Evolutionary conservation across 1,140 invertebrate genomes (phyloP).

Genomic region (Trachymyrmex cornetzi): DNA sequence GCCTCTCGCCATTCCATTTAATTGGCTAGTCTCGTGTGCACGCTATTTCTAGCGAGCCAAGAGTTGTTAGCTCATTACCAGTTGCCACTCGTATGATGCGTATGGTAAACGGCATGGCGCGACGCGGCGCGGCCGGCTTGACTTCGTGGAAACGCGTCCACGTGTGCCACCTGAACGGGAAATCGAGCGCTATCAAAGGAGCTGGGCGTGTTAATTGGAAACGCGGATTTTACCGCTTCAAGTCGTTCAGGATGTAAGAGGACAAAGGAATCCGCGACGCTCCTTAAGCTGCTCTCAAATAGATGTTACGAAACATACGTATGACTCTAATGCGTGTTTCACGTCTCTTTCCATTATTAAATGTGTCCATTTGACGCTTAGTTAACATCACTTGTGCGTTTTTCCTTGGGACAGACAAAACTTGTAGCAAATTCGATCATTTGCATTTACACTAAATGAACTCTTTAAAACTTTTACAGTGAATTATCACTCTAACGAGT

Average conservation of each 20-base stretch:
- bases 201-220: slow-evolving; percentile 6
- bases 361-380: neutral
- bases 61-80: slow-evolving; percentile 45
- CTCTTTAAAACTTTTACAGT: too few species aligned
- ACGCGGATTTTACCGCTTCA: slow-evolving; percentile 10
- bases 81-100: neutral
- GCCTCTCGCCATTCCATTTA: slow-evolving; percentile 80
- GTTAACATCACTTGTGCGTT: neutral
- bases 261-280: neutral
- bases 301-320: neutral
- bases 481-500: too few species aligned
- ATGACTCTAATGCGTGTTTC: neutral
- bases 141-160: slow-evolving; percentile 39
- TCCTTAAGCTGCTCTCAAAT: neutral
- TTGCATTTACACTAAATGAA: too few species aligned
- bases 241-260: too few species aligned
- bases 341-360: neutral
- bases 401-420: neutral
- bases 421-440: too few species aligned
- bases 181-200: neutral
- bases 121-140: neutral
- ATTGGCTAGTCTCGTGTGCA: slow-evolving; percentile 82
- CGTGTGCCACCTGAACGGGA: slow-evolving; percentile 37
- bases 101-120: slow-evolving; percentile 13
- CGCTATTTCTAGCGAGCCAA: slow-evolving; percentile 79